Conservation (phyloP, 1,140 invertebrate genomes). For the Paraescarpia echinospica region DNA sequence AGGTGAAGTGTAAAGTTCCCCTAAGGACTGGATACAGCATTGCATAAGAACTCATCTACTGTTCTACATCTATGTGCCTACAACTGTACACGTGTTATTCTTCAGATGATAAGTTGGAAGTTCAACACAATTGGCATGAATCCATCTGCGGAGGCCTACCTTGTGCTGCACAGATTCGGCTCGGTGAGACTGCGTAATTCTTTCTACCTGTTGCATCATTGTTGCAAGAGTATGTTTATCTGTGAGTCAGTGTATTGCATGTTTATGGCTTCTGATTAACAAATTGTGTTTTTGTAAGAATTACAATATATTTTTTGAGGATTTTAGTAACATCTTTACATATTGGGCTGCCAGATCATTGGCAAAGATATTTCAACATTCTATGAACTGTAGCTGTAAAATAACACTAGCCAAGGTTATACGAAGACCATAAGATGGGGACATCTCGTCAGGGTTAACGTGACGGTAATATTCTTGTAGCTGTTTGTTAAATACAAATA, state of each 20-base stretch:
- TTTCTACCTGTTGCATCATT: not conserved
- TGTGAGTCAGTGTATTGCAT: not conserved
- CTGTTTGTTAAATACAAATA: not conserved
- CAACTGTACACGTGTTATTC: not conserved
- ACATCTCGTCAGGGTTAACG: not conserved
- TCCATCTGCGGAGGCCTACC: constrained; percentile 56
- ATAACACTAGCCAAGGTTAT: not conserved
- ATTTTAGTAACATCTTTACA: not conserved
- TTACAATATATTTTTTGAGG: not conserved
- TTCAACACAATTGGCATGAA: constrained; percentile 55
- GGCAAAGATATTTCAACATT: not conserved
- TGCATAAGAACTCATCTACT: too few relatives aligned
- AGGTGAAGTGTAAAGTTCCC: too few relatives aligned
- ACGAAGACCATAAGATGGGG: not conserved
- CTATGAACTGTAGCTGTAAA: not conserved
- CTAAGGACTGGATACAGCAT: too few relatives aligned
- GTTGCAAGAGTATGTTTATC: not conserved
- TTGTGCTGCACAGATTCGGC: constrained; percentile 88
- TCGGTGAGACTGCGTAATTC: constrained; percentile 63
- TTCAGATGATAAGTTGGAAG: constrained; percentile 56
- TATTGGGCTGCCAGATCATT: not conserved
- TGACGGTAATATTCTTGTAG: not conserved
- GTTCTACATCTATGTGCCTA: too few relatives aligned
- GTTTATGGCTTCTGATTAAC: not conserved
- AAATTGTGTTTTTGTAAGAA: not conserved